A percentile compares a stretch with the other conserved stretches of the same genome.
Conservation (phyloP, 2,113 vertebrate species). For the Bubalus kerabau region DNA sequence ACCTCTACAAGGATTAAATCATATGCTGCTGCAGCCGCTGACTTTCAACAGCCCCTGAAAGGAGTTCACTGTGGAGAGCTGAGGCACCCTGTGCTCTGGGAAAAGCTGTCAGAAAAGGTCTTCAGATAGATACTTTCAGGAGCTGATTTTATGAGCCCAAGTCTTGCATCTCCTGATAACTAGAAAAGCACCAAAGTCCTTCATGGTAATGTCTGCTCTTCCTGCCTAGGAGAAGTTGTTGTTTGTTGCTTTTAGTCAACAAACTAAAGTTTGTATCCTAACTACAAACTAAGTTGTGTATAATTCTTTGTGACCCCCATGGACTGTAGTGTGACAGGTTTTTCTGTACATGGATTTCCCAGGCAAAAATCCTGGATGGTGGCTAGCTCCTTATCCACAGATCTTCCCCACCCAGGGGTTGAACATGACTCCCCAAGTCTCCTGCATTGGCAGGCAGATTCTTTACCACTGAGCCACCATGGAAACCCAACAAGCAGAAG, state of each 20-base stretch:
- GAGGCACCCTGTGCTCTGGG: not conserved
- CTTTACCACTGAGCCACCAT: not conserved
- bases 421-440: not conserved
- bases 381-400: not conserved
- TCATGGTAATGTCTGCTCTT: not conserved
- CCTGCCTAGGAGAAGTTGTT: not conserved
- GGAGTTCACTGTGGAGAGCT: not conserved
- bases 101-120: not conserved
- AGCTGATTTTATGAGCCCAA: not conserved
- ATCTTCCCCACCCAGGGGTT: not conserved
- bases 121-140: not conserved
- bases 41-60: not conserved
- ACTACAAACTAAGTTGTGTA: not conserved
- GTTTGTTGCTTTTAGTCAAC: not conserved
- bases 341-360: not conserved
- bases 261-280: not conserved
- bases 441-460: not conserved
- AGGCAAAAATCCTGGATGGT: not conserved
- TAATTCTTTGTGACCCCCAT: not conserved
- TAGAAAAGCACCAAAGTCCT: not conserved
- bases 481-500: not conserved
- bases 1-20: not conserved
- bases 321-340: not conserved
- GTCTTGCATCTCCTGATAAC: not conserved
- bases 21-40: not conserved